A percentile compares a stretch with the other conserved stretches of the same genome.
These are phyloP conservation scores for Scaptodrosophila latifasciaeformis DNA, from an alignment of 2,888 invertebrate species.

Conservation along the genomic window DNA sequence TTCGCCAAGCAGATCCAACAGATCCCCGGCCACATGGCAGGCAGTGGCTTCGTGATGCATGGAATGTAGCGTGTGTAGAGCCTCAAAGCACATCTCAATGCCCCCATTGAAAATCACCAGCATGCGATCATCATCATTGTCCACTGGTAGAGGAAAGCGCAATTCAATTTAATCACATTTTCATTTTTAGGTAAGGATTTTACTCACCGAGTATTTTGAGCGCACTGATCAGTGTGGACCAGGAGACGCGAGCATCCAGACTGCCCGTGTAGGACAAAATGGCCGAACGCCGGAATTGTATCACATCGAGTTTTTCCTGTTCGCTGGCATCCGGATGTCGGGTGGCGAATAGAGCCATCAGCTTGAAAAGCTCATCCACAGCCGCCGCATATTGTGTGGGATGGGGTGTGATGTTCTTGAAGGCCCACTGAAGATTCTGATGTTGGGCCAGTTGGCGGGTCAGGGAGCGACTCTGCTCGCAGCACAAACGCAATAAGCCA, in stretches of 20 bases:
- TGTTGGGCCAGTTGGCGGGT: conserved; percentile 91
- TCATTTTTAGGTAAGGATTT: neutral
- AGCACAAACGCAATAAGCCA: conserved; percentile 91
- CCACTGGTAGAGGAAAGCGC: too few species aligned
- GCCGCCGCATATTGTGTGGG: conserved; percentile 94
- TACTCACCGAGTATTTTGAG: conserved; percentile 82
- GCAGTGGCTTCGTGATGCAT: conserved; percentile 96
- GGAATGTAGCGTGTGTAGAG: conserved; percentile 91
- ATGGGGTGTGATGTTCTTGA: conserved; percentile 96
- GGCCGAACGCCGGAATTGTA: conserved; percentile 88
- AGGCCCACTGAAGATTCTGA: conserved; percentile 97
- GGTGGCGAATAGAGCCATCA: conserved; percentile 92
- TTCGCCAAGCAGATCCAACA: conserved; percentile 88
- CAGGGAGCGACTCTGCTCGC: conserved; percentile 90
- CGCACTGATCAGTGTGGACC: conserved; percentile 94
- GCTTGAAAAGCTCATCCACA: conserved; percentile 92
- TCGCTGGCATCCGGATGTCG: conserved; percentile 86
- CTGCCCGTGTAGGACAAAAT: conserved; percentile 92
- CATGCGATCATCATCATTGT: conserved; percentile 90
- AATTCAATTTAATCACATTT: too few species aligned
- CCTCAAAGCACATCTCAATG: conserved; percentile 82
- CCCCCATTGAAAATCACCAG: conserved; percentile 94
- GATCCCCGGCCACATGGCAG: conserved; percentile 88
- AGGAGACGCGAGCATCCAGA: conserved; percentile 91
- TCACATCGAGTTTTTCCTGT: conserved; percentile 87